Conservation (phyloP, 2,113 vertebrate species). For the Morone saxatilis region DNA sequence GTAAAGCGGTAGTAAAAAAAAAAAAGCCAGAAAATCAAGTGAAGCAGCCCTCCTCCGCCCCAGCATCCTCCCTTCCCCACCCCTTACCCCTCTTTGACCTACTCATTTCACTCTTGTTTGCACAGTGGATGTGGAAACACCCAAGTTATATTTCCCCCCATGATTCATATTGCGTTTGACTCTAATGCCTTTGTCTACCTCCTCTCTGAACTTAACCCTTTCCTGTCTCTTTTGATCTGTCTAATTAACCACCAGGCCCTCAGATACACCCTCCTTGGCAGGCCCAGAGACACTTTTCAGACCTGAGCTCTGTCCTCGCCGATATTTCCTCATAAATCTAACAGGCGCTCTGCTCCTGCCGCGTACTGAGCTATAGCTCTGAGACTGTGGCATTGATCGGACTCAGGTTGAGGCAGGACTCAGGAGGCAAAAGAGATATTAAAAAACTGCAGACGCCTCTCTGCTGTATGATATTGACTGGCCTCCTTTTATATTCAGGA, state of each 20-base stretch:
- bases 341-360: constrained; percentile 47
- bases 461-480: constrained; percentile 74
- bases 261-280: constrained; percentile 40
- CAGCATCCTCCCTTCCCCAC: background rate
- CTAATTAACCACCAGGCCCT: constrained; percentile 67
- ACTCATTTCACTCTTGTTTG: constrained; percentile 68
- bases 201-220: constrained; percentile 54
- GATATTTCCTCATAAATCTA: constrained; percentile 76
- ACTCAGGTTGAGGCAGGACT: constrained; percentile 64
- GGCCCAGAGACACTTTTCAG: constrained; percentile 58
- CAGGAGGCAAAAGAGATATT: constrained; percentile 77
- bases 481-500: constrained; percentile 66
- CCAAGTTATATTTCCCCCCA: constrained; percentile 33
- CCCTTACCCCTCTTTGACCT: constrained; percentile 43
- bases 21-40: constrained; percentile 4
- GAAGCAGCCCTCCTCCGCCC: background rate
- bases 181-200: constrained; percentile 58
- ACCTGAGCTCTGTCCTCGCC: constrained; percentile 52
- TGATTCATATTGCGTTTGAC: constrained; percentile 55
- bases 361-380: constrained; percentile 71
- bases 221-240: constrained; percentile 35
- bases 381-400: constrained; percentile 80
- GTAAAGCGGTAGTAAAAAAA: constrained; percentile 31
- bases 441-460: constrained; percentile 73
- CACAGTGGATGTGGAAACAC: constrained; percentile 54